These are phyloP conservation scores for Monomorium pharaonis DNA, from an alignment of 1,140 invertebrate genomes.

Conservation along the genomic window DNA sequence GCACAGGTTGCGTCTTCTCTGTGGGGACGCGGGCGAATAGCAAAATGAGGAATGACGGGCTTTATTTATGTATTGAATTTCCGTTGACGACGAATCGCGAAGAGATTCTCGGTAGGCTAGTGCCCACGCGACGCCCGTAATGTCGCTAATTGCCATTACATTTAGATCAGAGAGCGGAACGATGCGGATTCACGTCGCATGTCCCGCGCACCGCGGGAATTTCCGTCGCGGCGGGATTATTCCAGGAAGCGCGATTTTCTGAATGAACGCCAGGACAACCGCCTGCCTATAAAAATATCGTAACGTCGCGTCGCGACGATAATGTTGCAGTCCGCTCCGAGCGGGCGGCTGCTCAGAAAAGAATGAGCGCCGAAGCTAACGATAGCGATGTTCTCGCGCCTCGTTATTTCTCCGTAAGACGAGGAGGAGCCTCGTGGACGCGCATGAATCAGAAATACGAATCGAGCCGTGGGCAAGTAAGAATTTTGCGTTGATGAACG, in stretches of 20 bases:
- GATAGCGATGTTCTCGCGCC: constrained; percentile 55
- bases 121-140: constrained; percentile 12
- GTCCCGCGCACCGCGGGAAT: too few species aligned
- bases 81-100: constrained; percentile 35
- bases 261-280: constrained; percentile 41
- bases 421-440: constrained; percentile 46
- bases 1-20: not conserved
- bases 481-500: constrained; percentile 33
- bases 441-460: constrained; percentile 63
- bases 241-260: constrained; percentile 14
- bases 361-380: constrained; percentile 56
- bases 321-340: constrained; percentile 17
- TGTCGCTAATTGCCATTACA: constrained; percentile 27
- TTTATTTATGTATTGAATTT: constrained; percentile 43
- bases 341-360: constrained; percentile 11
- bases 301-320: constrained; percentile 23
- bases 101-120: not conserved
- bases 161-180: not conserved
- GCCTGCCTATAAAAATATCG: constrained; percentile 51
- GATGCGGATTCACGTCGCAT: too few species aligned
- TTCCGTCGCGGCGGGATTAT: constrained; percentile 21
- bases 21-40: not conserved
- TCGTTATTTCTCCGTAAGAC: constrained; percentile 60
- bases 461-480: constrained; percentile 28
- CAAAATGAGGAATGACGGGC: not conserved